Evolutionary conservation across 1,140 invertebrate species (phyloP).

Genomic region (Rhagoletis pomonella): DNA sequence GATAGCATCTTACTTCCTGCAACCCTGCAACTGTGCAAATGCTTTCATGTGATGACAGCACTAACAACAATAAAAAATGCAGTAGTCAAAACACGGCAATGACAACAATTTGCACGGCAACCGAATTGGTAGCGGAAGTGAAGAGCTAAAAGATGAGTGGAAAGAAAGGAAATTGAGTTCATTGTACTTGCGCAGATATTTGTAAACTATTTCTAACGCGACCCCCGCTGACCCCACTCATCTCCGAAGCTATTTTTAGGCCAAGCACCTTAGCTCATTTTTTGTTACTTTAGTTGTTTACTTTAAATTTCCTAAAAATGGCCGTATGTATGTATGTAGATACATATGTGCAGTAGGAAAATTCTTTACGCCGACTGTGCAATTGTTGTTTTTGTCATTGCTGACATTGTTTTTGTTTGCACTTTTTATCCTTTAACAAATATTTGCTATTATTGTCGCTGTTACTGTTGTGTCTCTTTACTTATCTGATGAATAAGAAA

Average conservation of each 20-base stretch:
- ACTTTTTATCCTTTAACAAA: neutral
- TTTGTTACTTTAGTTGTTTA: neutral
- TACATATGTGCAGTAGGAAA: neutral
- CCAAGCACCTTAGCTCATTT: neutral
- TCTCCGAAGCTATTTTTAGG: neutral
- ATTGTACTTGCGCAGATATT: slow-evolving; percentile 19
- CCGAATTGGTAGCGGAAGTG: slow-evolving; percentile 10
- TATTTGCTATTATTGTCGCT: neutral
- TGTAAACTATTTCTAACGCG: neutral
- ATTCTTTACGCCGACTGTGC: neutral
- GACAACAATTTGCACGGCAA: slow-evolving; percentile 3
- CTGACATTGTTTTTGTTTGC: slow-evolving; percentile 40
- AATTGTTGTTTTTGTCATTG: slow-evolving; percentile 3
- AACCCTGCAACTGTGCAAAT: neutral
- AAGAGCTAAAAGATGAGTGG: neutral
- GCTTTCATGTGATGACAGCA: neutral
- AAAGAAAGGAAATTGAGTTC: neutral
- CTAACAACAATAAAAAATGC: neutral
- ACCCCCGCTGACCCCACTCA: neutral
- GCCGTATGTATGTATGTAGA: too few species aligned
- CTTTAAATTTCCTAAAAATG: neutral
- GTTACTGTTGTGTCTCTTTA: neutral
- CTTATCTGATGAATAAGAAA: neutral
- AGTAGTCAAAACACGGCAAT: neutral
- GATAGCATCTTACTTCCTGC: neutral